A percentile compares a stretch with the other conserved stretches of the same genome.
These are phyloP conservation scores for Bos indicus DNA, from an alignment of 2,113 vertebrate genomes.

Conservation along the genomic window DNA sequence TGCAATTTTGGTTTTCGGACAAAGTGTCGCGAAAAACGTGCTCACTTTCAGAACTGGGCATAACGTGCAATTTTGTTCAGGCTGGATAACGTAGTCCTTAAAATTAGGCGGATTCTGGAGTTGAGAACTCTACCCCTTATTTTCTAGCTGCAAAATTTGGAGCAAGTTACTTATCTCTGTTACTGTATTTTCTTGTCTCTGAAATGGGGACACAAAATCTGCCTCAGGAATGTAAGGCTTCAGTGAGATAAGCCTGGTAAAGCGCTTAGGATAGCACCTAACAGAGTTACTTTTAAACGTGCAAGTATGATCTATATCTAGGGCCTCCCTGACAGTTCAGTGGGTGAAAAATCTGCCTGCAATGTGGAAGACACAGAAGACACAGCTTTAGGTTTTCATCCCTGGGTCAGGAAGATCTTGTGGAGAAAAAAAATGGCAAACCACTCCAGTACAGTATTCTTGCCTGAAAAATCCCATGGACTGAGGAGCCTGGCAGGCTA, in stretches of 20 bases:
- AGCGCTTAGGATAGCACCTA: background rate
- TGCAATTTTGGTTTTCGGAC: background rate
- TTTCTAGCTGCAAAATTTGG: background rate
- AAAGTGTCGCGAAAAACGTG: background rate
- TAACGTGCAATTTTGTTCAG: background rate
- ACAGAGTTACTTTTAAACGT: background rate
- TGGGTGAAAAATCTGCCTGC: background rate
- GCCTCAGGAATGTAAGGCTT: background rate
- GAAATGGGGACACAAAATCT: background rate
- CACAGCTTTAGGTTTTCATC: background rate
- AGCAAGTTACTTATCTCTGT: background rate
- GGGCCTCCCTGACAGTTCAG: background rate
- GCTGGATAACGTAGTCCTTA: background rate
- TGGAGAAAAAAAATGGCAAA: background rate
- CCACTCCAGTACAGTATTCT: background rate
- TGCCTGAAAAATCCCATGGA: background rate
- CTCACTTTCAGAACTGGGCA: background rate
- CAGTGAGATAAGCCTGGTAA: background rate
- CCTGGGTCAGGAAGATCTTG: background rate
- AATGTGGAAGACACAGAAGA: background rate
- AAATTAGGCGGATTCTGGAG: background rate
- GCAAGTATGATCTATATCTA: background rate
- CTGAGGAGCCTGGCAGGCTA: background rate
- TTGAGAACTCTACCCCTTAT: background rate
- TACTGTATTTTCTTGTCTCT: background rate